Evolutionary conservation across 2,888 invertebrate species (phyloP).

Genomic region (Odontomyia ornata): DNA sequence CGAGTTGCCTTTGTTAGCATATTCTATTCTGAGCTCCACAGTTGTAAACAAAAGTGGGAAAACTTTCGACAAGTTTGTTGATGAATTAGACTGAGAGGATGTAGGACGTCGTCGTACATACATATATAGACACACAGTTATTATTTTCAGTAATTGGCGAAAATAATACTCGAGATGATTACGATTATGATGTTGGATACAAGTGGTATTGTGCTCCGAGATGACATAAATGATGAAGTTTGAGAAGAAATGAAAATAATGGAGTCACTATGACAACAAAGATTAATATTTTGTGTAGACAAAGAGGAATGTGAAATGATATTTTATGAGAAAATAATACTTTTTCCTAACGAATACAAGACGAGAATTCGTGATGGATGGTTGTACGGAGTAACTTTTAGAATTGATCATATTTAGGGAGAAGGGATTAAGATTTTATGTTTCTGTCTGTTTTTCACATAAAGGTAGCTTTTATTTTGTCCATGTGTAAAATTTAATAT

Average conservation of each 20-base stretch:
- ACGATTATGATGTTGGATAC: constrained; percentile 23
- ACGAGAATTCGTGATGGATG: too few relatives aligned
- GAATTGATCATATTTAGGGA: too few relatives aligned
- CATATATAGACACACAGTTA: background rate
- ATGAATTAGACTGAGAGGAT: background rate
- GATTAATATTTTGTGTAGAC: background rate
- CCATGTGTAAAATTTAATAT: too few relatives aligned
- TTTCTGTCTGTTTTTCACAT: too few relatives aligned
- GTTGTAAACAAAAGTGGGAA: constrained; percentile 21
- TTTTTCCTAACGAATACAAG: too few relatives aligned
- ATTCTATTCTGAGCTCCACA: background rate
- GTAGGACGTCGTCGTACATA: background rate
- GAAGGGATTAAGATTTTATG: too few relatives aligned
- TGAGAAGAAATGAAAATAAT: background rate
- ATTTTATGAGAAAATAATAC: too few relatives aligned
- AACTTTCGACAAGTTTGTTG: constrained; percentile 28
- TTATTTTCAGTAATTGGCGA: constrained; percentile 29
- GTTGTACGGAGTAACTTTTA: too few relatives aligned
- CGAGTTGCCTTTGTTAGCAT: background rate
- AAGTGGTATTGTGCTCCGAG: background rate
- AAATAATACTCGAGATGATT: constrained; percentile 31
- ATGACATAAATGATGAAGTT: constrained; percentile 15
- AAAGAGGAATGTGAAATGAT: too few relatives aligned
- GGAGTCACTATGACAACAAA: background rate
- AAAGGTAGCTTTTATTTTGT: too few relatives aligned